Evolutionary conservation across 2,113 vertebrate genomes (phyloP).

Genomic region (Cnemophilus loriae): DNA sequence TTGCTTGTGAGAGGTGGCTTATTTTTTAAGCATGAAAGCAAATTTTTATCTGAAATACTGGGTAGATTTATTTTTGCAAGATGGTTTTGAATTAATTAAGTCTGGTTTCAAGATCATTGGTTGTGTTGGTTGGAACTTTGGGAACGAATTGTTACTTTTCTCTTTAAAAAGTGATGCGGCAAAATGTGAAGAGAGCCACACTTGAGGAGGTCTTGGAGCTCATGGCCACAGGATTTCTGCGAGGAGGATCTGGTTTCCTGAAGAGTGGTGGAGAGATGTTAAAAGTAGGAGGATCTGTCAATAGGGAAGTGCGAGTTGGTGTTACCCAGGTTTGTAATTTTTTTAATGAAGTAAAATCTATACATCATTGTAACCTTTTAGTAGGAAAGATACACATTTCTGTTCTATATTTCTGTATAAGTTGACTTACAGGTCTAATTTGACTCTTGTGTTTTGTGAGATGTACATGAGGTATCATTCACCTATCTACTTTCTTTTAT

Average conservation of each 20-base stretch:
- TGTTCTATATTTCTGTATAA: background rate
- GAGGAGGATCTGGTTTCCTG: conserved; percentile 94
- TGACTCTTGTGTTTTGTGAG: background rate
- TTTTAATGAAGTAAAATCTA: background rate
- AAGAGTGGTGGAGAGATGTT: conserved; percentile 98
- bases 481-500: background rate
- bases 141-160: background rate
- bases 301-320: conserved; percentile 96
- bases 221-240: conserved; percentile 94
- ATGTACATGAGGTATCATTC: background rate
- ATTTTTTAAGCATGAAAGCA: background rate
- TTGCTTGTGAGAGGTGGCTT: background rate
- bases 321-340: conserved; percentile 89
- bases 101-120: background rate
- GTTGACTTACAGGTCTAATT: background rate
- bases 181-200: conserved; percentile 94
- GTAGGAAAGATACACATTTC: background rate
- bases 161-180: conserved; percentile 88
- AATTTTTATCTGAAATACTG: background rate
- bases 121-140: background rate
- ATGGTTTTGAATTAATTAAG: background rate
- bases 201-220: conserved; percentile 96
- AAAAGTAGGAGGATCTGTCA: conserved; percentile 95
- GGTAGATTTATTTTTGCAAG: background rate
- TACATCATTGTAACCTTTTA: background rate